Evolutionary conservation across 2,113 vertebrate genomes (phyloP).

Genomic region (Nipponia nippon): DNA sequence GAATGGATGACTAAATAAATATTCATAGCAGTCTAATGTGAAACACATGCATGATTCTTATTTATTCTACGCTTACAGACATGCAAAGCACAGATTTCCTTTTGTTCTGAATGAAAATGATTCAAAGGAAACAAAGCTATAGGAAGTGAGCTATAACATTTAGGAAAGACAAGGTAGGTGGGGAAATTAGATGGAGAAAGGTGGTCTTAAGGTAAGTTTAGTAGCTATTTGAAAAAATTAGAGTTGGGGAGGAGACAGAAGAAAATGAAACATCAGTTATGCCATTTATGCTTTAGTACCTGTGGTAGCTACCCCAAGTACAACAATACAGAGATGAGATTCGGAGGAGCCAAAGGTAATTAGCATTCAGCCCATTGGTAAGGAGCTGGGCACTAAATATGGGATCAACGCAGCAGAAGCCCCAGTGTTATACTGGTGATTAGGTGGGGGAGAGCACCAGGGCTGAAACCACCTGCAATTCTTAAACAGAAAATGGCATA

Average conservation of each 20-base stretch:
- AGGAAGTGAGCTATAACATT: not conserved
- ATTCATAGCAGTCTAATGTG: constrained; percentile 18
- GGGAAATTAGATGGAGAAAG: not conserved
- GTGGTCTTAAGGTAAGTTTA: not conserved
- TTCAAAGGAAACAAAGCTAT: not conserved
- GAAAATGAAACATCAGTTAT: not conserved
- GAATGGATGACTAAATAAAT: constrained; percentile 19
- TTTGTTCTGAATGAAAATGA: not conserved
- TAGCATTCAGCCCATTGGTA: not conserved
- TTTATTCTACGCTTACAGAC: not conserved
- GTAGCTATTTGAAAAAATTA: not conserved
- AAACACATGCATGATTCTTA: not conserved
- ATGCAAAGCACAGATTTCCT: not conserved
- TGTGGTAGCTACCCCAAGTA: not conserved
- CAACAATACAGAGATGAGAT: not conserved
- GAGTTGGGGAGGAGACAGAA: not conserved
- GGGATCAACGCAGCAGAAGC: not conserved
- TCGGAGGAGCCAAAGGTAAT: not conserved
- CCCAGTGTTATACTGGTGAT: not conserved
- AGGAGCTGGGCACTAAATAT: not conserved
- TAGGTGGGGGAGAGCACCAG: not conserved
- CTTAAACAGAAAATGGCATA: not conserved
- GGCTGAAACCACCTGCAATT: not conserved
- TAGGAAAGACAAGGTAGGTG: not conserved
- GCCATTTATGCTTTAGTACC: not conserved